Conservation (phyloP, 1,140 invertebrate genomes). For the Aphaenogaster ashmeadi region DNA sequence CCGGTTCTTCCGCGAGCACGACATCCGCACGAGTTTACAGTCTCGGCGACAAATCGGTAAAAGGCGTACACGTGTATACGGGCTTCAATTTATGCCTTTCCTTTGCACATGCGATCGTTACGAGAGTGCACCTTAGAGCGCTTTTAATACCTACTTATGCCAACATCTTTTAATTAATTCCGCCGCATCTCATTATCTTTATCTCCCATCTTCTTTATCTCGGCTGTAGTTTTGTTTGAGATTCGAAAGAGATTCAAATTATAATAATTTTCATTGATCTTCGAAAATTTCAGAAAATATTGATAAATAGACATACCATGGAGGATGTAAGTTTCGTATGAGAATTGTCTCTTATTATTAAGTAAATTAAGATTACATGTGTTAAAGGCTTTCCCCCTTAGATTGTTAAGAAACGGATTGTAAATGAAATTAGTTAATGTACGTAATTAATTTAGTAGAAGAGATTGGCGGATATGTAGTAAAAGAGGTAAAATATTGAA, state of each 20-base stretch:
- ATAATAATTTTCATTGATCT: neutral
- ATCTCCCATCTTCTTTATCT: neutral
- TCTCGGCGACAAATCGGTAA: slow-evolving; percentile 74
- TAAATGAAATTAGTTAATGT: slow-evolving; percentile 33
- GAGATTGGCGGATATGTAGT: slow-evolving; percentile 4
- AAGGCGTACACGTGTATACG: slow-evolving; percentile 27
- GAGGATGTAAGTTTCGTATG: neutral
- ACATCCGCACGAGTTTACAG: slow-evolving; percentile 79
- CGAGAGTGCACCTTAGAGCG: slow-evolving; percentile 7
- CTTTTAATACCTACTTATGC: neutral
- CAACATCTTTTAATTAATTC: slow-evolving; percentile 57
- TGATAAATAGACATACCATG: neutral
- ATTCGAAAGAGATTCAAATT: neutral
- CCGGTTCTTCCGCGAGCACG: slow-evolving; percentile 76
- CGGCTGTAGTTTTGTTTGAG: neutral
- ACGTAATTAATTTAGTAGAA: slow-evolving; percentile 26
- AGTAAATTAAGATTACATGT: neutral
- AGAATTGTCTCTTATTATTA: neutral
- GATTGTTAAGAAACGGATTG: neutral
- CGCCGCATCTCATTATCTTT: slow-evolving; percentile 57
- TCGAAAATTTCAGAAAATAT: too few species aligned
- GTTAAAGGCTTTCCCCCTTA: neutral
- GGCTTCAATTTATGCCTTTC: slow-evolving; percentile 22
- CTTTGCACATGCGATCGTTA: slow-evolving; percentile 18
- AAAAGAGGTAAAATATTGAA: slow-evolving; percentile 63